Evolutionary conservation across 1,140 invertebrate genomes (phyloP), one percentile per base, ranked within the genome.

Genomic region (Eriocheir sinensis): DNA sequence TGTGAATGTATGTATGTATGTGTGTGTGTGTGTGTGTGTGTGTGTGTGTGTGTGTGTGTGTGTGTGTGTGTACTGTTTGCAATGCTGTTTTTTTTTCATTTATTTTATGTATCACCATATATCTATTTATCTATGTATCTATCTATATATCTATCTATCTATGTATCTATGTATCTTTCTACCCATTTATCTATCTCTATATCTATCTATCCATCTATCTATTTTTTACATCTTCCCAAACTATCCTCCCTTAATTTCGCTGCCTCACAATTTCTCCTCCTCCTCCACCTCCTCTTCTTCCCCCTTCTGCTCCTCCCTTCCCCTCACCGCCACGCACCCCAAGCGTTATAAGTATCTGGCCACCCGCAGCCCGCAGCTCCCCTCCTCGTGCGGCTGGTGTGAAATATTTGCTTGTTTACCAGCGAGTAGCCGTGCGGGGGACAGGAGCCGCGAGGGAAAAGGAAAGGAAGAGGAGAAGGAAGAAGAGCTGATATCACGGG

Each of bases 121-220:
- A 81, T 40, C 3, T 86, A 81, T 92, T 3, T 86, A 81, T 86
- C 3, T 86, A 53, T 86, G 30, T 86, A 8, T 86, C 21, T 92
- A 53, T 86, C 12, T 92, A 53, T 40, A 53, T 80, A 36, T 2
- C 15, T 86, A 86, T 32, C 4, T 91, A 79, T 80, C 9, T 88
- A 91, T 91, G 32, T 80, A 91, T 91, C 88, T 88, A 80, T 91
- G 32, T 79, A 80, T 88, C 86, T 89, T 38, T 89, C 86, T 53
- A 34, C 21, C 40, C 30, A 6, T 32, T 27, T 89, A 21, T 32
- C 86, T 44, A 6, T 44, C 86, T n/a, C 36, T 89, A 36, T 32
- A 40, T 15, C 4, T 32, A 36, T 89, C 34, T 32, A 15, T 44
- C 21, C 21, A n/a, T 40, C 44, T 40, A 36, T n/a, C 86, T 53